Percentiles rank a stretch among this genome's conserved stretches.
Evolutionary conservation across 2,797 vertebrate species (phyloP).

Genomic region (Bradypus variegatus): DNA sequence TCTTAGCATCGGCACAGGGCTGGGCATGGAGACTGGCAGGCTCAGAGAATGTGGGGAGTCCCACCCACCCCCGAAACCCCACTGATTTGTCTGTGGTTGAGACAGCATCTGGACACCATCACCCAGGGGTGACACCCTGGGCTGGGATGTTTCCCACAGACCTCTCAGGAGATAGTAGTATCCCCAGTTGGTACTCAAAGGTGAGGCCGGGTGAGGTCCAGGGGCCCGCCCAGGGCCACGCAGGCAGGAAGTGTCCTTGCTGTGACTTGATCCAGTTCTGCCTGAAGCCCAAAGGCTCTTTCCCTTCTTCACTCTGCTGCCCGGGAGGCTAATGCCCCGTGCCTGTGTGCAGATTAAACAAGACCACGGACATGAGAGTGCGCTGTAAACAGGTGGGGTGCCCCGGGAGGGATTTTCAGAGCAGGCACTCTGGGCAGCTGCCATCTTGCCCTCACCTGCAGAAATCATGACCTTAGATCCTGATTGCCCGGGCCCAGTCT

Average conservation of each 20-base stretch:
- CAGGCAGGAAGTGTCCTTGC: background rate
- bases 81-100: accelerated
- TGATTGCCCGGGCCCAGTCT: too few species aligned
- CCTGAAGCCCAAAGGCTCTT: background rate
- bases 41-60: background rate
- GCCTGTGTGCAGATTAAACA: background rate
- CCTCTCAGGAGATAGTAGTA: too few species aligned
- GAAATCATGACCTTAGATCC: background rate
- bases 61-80: accelerated
- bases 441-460: accelerated
- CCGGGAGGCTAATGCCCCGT: background rate
- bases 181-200: background rate
- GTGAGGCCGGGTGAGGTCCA: background rate
- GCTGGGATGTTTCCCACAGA: background rate
- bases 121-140: background rate
- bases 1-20: background rate
- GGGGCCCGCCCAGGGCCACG: background rate
- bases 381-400: background rate
- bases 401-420: background rate
- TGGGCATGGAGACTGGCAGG: background rate
- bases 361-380: accelerated
- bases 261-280: background rate
- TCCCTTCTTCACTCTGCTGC: background rate
- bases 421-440: accelerated
- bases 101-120: accelerated